phyloP scores from a whole-genome alignment of 2,113 vertebrate genomes.

The Xiphophorus maculatus region DNA sequence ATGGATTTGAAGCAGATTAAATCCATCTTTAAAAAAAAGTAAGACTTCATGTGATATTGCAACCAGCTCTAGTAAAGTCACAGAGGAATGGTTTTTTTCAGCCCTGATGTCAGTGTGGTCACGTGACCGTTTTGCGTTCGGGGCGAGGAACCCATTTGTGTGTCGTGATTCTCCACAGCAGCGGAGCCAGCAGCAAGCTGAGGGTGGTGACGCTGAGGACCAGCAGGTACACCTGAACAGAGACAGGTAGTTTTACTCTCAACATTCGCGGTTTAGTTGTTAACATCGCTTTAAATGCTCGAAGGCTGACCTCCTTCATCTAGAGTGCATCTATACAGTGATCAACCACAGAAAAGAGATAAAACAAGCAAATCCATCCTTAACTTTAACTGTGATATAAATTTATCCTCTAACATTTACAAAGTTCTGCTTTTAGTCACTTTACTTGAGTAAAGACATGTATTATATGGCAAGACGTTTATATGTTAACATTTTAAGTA shows the following conservation, averaged over 20 bases:
- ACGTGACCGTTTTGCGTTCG: constrained; percentile 85
- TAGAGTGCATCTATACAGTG: not conserved
- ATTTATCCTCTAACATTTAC: not conserved
- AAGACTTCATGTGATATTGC: not conserved
- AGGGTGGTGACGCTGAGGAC: constrained; percentile 95
- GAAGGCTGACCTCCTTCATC: too few relatives aligned
- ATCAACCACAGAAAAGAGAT: not conserved
- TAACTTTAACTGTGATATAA: not conserved
- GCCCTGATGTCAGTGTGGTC: constrained; percentile 51
- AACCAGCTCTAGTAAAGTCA: not conserved
- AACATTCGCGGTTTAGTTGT: not conserved
- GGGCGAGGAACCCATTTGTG: constrained; percentile 82
- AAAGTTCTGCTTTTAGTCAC: not conserved
- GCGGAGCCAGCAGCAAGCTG: constrained; percentile 92
- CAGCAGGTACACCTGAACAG: constrained; percentile 90
- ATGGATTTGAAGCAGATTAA: not conserved
- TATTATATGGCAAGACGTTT: too few relatives aligned
- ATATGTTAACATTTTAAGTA: not conserved
- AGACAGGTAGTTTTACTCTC: not conserved
- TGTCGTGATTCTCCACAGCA: constrained; percentile 89
- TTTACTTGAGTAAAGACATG: not conserved
- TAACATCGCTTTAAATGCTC: not conserved
- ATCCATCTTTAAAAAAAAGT: constrained; percentile 1
- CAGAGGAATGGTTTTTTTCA: not conserved
- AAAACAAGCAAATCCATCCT: not conserved